A percentile compares a stretch with the other conserved stretches of the same genome.
These are phyloP conservation scores for Pangasius larnaudii DNA, from an alignment of 2,797 vertebrate genomes.

Conservation along the genomic window DNA sequence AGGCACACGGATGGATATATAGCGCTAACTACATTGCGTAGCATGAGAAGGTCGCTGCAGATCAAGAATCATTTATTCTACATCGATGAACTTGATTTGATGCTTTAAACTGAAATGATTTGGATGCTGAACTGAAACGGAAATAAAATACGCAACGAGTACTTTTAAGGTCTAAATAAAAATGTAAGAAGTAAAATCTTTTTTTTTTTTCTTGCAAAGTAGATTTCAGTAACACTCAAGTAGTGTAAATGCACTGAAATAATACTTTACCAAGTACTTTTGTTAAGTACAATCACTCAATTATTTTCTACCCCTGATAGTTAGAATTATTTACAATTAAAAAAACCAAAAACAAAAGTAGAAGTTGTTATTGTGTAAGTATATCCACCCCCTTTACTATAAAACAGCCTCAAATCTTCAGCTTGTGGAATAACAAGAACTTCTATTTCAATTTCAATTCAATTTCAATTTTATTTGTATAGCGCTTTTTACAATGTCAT, in stretches of 20 bases:
- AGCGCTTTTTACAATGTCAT: too few species aligned
- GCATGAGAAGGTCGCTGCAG: neutral
- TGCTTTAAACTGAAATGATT: neutral
- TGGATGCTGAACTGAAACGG: neutral
- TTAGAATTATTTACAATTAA: neutral
- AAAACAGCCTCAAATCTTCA: neutral
- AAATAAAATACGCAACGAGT: neutral
- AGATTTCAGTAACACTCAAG: neutral
- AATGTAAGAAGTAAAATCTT: neutral
- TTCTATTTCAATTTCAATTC: too few species aligned
- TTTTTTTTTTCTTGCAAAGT: neutral
- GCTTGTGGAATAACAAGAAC: neutral
- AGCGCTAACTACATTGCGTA: neutral
- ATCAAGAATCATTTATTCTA: neutral
- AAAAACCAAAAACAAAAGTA: neutral
- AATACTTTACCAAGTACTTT: neutral
- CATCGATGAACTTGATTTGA: neutral
- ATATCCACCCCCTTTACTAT: neutral
- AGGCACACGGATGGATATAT: neutral
- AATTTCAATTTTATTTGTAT: too few species aligned
- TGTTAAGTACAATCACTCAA: neutral
- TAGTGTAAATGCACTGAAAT: neutral
- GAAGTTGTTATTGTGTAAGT: neutral
- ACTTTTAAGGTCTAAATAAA: neutral
- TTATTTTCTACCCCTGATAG: neutral